These are phyloP conservation scores for Myathropa florea DNA, from an alignment of 2,888 invertebrate genomes.

Conservation along the genomic window DNA sequence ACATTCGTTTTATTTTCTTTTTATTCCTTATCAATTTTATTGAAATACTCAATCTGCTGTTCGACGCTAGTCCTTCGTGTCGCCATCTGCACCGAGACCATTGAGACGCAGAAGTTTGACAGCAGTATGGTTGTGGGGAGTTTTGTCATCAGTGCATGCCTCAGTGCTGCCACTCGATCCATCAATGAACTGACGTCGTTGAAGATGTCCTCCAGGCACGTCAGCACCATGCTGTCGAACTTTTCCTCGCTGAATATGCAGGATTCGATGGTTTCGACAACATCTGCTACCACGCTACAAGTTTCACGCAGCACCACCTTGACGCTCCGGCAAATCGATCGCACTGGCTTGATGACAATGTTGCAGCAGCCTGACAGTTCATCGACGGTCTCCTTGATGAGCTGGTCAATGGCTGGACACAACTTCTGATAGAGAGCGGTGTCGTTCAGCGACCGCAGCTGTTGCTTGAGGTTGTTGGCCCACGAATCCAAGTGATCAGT, in stretches of 20 bases:
- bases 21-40: constrained; percentile 43
- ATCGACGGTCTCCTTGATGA: constrained; percentile 72
- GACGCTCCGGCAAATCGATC: constrained; percentile 74
- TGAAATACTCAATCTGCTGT: constrained; percentile 56
- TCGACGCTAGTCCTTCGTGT: constrained; percentile 70
- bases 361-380: constrained; percentile 75
- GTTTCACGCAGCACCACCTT: constrained; percentile 72
- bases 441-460: constrained; percentile 73
- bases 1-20: background rate
- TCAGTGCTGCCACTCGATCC: constrained; percentile 69
- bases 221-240: constrained; percentile 66
- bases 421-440: constrained; percentile 71
- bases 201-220: constrained; percentile 73
- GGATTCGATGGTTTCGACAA: constrained; percentile 73
- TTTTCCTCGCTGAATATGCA: constrained; percentile 74
- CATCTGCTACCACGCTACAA: constrained; percentile 73
- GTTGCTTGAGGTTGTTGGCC: constrained; percentile 72
- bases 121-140: constrained; percentile 74
- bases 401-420: constrained; percentile 74
- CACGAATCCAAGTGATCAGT: constrained; percentile 73
- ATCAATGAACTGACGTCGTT: constrained; percentile 73
- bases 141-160: constrained; percentile 72
- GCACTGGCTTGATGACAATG: constrained; percentile 75
- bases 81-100: constrained; percentile 74
- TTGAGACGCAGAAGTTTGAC: constrained; percentile 75